Base-by-base conservation (phyloP, 2,888 invertebrate genomes). In the Andrena trimmerana region DNA sequence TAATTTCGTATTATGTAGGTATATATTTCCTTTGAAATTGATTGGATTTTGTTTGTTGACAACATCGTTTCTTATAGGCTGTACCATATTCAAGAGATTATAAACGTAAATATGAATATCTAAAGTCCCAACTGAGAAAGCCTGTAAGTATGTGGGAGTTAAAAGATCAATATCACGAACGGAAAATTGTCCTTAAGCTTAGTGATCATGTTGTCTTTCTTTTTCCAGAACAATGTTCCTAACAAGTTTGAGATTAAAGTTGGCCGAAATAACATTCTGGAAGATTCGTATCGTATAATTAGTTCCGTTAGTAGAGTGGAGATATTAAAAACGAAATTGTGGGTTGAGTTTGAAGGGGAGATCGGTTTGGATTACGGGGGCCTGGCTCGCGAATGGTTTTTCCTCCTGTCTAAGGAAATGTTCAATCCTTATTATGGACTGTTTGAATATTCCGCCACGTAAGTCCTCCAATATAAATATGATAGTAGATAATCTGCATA, bases 361-460 rank as follows among this genome's bases (percentile, higher is more conserved):
- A 97, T 98, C 59, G 99, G 99, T 20, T 94, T 97, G 95, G 99
- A 99, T 95, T 99, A 99, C 94, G 99, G 99, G 75, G 99, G 99
- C 20, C 96, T 99, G 71, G 98, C 99, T 0, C 96, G 99, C 82
- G 99, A 99, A 95, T 99, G 99, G 99, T 99, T 99, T 95, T 99
- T 99, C 95, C 96, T 99, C 33, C 95, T 99, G 13, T 99, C 99
- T 0, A 99, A 99, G 94, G 99, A 99, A 95, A 99, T 99, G 99
- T 99, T 99, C 95, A 99, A 99, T 95, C 99, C 99, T 0, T 99
- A 99, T 94, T 99, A 99, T 95, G 99, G 99, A 0, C 96, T 99
- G 73, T 99, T 99, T 95, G 99, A 99, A 95, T 99, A 99, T 95
- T 99, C 99, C 0, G 99, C 99, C 5, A 99, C 99, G 99, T 97